Conservation (phyloP, 2,113 vertebrate genomes). For the Gila orcuttii region DNA sequence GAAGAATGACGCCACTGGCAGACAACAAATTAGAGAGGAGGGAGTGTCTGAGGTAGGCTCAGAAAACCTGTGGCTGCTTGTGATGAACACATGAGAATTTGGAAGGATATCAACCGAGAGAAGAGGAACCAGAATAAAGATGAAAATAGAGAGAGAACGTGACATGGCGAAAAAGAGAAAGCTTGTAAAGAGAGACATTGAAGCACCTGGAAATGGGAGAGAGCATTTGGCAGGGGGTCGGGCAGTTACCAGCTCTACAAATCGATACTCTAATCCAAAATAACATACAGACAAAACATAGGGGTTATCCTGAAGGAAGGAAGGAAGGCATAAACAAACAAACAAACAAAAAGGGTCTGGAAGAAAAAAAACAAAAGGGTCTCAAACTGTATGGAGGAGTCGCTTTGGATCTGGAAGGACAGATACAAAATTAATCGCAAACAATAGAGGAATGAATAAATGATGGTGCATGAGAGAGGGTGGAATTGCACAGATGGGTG, state of each 20-base stretch:
- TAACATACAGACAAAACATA: conserved; percentile 59
- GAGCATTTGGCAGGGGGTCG: conserved; percentile 50
- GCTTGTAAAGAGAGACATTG: conserved; percentile 59
- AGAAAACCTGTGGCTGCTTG: conserved; percentile 74
- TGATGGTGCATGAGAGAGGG: conserved; percentile 49
- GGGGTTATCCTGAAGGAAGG: conserved; percentile 70
- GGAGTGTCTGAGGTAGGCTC: conserved; percentile 62
- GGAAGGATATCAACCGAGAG: conserved; percentile 69
- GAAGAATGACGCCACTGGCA: conserved; percentile 53
- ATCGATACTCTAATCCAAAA: conserved; percentile 59
- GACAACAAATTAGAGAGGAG: conserved; percentile 56
- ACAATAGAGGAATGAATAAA: conserved; percentile 60
- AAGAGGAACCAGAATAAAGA: conserved; percentile 32
- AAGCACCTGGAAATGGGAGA: conserved; percentile 77
- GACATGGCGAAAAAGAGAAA: conserved; percentile 47
- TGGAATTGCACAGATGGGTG: conserved; percentile 41
- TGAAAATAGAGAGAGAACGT: conserved; percentile 8
- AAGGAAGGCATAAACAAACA: conserved; percentile 18
- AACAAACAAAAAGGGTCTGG: conserved; percentile 41
- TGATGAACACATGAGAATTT: conserved; percentile 74
- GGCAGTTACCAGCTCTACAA: conserved; percentile 59
- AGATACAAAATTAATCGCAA: conserved; percentile 62
- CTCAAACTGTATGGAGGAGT: conserved; percentile 44
- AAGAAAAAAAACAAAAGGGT: conserved; percentile 40
- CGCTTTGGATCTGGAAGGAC: conserved; percentile 65